Evolutionary conservation across 35 echinoderm and acorn worm genomes (phyloP), one percentile per base, ranked within the genome.

Genomic region (Acanthaster planci): DNA sequence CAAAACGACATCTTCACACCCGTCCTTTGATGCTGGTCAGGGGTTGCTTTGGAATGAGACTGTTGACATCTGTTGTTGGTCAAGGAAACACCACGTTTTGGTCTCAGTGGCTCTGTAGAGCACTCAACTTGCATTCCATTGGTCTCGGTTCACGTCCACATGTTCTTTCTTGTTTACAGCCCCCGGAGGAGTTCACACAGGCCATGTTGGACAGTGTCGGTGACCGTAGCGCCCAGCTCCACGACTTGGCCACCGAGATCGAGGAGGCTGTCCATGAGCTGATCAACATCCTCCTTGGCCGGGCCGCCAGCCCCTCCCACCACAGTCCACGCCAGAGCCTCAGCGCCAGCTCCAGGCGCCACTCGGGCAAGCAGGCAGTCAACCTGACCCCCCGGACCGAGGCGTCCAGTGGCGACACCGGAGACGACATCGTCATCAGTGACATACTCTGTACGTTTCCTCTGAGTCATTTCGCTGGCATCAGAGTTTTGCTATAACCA

Each of bases 381-480:
- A 52, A 76, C 32, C 86, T 78, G 0, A 87, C 92, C 0, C 92
- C 92, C 2, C 36, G 88, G 26, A 91, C 88, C 51, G 82, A 92
- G 37, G 82, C 52, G 21, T 84, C 56, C 37, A 94, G 86, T 31
- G 84, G 88, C 35, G 88, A 89, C 44, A 80, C 60, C 14, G 78
- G 47, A 52, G 90, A 97, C 79, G 90, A 92, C 54, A 64, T 82
- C 4, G 30, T 97, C 17, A 80, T 89, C 52, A 75, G 88, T 26
- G 94, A 92, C 35, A 77, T 97, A 14, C 39, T 97, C 21, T 85
- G 94, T 97, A 86, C 92, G 94, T 89, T 51, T 27, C 32, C 18
- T 67, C 60, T 7, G 18, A 67, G 7, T 67, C 4, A 67, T 67
- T 5, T 27, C 7, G 7, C n/a, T 18, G 17, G 17, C 4, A 35